Conservation (phyloP, 2,888 invertebrate species). For the Pristionchus fissidentatus region DNA sequence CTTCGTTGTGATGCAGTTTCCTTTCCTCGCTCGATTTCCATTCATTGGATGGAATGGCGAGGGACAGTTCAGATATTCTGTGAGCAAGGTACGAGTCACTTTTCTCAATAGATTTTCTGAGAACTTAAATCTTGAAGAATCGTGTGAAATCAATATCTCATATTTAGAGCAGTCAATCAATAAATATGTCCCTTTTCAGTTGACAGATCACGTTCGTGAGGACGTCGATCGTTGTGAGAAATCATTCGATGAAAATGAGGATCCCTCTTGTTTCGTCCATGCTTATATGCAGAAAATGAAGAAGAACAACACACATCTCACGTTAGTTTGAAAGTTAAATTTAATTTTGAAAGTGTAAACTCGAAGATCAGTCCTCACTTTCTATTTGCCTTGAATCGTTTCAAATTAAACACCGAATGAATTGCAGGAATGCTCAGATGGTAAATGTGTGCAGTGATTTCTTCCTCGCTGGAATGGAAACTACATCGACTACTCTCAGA, state of each 20-base stretch:
- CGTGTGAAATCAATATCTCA: not conserved
- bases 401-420: not conserved
- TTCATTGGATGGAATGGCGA: slow-evolving; percentile 25
- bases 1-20: slow-evolving; percentile 35
- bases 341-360: not conserved
- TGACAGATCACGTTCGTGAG: slow-evolving; percentile 6
- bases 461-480: slow-evolving; percentile 48
- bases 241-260: not conserved
- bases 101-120: no score
- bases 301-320: slow-evolving; percentile 16
- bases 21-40: slow-evolving; percentile 17
- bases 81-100: not conserved
- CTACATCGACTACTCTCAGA: slow-evolving; percentile 44
- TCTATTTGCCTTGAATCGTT: not conserved
- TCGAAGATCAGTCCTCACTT: no score
- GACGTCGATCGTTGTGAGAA: not conserved
- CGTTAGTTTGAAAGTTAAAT: slow-evolving; percentile 9
- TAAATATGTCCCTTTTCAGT: not conserved
- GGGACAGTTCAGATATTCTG: slow-evolving; percentile 21
- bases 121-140: no score
- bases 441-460: slow-evolving; percentile 39
- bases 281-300: slow-evolving; percentile 47
- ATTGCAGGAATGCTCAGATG: slow-evolving; percentile 41
- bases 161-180: not conserved
- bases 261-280: slow-evolving; percentile 43